Percentiles rank a stretch among this genome's conserved stretches.
These are phyloP conservation scores for Haliclona indistincta DNA, from an alignment of 37 sponge, comb jelly and placozoan species.

Conservation along the genomic window DNA sequence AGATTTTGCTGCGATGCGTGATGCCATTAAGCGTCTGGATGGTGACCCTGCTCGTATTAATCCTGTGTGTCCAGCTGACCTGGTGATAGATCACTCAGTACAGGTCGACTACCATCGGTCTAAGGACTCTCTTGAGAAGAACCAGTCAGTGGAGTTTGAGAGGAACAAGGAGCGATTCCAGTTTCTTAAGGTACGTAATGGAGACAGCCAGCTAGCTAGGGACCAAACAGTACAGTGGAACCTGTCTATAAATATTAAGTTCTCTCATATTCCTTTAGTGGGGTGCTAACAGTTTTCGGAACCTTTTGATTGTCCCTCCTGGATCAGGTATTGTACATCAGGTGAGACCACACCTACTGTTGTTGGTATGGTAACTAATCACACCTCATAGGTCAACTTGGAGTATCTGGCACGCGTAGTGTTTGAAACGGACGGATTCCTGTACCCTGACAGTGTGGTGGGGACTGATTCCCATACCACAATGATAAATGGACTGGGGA, in stretches of 20 bases:
- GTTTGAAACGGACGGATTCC: constrained; percentile 61
- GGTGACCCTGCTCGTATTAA: constrained; percentile 87
- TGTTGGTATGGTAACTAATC: background rate
- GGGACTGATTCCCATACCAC: constrained; percentile 95
- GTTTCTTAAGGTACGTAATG: constrained; percentile 71
- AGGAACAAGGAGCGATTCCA: constrained; percentile 91
- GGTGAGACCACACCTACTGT: constrained; percentile 25
- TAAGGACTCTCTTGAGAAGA: constrained; percentile 73
- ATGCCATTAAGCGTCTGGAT: constrained; percentile 81
- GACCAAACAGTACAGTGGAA: too few relatives aligned
- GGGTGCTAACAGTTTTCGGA: constrained; percentile 88
- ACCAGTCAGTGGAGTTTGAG: constrained; percentile 87
- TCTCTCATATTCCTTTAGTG: constrained; percentile 43
- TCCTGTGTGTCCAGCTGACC: constrained; percentile 90
- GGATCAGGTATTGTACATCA: constrained; percentile 94
- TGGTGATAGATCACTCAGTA: constrained; percentile 93
- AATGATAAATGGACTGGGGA: constrained; percentile 94
- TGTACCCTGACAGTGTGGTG: constrained; percentile 93
- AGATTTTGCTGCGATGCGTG: constrained; percentile 94
- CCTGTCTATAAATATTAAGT: background rate
- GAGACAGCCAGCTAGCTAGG: too few relatives aligned
- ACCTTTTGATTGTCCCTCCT: constrained; percentile 92
- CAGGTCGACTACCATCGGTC: constrained; percentile 32
- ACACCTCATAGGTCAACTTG: constrained; percentile 71
- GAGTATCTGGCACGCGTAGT: constrained; percentile 91